These are phyloP conservation scores for Epizoanthus illoricatus DNA, from an alignment of 92 coral and sea anemone species.

Conservation along the genomic window DNA sequence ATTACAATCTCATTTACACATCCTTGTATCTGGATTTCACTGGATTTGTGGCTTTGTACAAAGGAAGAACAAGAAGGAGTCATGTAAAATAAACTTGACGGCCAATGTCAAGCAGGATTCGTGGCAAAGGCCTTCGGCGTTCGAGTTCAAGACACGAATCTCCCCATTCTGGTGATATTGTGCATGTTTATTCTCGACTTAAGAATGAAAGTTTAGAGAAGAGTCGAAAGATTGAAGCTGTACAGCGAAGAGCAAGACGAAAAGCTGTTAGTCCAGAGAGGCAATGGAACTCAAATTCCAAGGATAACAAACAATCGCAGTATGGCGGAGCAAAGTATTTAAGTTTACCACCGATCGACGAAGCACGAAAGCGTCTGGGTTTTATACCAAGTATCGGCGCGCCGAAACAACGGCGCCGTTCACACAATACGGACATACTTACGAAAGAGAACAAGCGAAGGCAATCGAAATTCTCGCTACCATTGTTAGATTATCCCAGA, in stretches of 20 bases:
- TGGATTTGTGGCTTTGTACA: too few species aligned
- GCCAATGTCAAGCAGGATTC: background rate
- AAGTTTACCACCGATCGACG: background rate
- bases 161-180: conserved; percentile 47
- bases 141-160: conserved; percentile 3
- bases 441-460: background rate
- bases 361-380: too few species aligned
- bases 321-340: background rate
- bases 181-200: conserved; percentile 60
- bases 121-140: background rate
- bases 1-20: too few species aligned
- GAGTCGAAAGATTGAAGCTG: conserved; percentile 53
- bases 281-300: background rate
- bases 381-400: background rate
- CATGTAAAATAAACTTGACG: background rate
- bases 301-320: background rate
- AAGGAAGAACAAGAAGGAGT: too few species aligned
- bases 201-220: conserved; percentile 51
- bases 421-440: background rate
- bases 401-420: background rate
- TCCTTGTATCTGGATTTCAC: too few species aligned
- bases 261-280: conserved; percentile 32
- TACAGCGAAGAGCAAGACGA: conserved; percentile 65
- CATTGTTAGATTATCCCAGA: background rate
- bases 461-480: background rate